These are phyloP conservation scores for Physeter macrocephalus DNA, from an alignment of 2,113 vertebrate species.

Conservation along the genomic window DNA sequence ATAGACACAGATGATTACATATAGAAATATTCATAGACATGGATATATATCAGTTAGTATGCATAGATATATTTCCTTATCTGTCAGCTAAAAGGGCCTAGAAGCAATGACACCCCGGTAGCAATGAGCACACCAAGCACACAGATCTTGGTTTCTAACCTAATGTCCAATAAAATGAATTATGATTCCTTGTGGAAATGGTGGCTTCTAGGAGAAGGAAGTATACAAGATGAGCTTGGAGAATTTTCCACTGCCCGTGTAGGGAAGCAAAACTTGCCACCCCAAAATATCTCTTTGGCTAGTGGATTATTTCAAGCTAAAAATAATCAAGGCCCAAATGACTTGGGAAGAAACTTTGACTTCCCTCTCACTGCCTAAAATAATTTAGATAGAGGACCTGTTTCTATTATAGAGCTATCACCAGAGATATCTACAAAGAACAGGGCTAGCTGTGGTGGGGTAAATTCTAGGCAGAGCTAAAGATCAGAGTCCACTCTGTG, in stretches of 20 bases:
- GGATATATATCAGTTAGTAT: neutral
- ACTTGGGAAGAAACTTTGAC: no score
- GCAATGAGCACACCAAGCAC: neutral
- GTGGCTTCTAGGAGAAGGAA: neutral
- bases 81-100: neutral
- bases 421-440: no score
- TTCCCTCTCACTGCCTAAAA: no score
- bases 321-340: no score
- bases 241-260: neutral
- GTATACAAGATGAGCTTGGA: neutral
- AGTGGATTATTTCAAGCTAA: no score
- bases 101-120: neutral
- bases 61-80: neutral
- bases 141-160: neutral
- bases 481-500: neutral
- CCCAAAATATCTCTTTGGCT: no score
- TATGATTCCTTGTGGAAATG: neutral
- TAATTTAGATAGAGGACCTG: no score
- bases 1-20: neutral
- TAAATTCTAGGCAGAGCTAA: neutral
- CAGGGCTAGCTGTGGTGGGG: no score
- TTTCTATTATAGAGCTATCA: no score
- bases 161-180: neutral
- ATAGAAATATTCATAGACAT: neutral
- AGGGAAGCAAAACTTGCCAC: no score